Evolutionary conservation across 1,140 invertebrate species (phyloP).

Genomic region (Heterodera carotae): DNA sequence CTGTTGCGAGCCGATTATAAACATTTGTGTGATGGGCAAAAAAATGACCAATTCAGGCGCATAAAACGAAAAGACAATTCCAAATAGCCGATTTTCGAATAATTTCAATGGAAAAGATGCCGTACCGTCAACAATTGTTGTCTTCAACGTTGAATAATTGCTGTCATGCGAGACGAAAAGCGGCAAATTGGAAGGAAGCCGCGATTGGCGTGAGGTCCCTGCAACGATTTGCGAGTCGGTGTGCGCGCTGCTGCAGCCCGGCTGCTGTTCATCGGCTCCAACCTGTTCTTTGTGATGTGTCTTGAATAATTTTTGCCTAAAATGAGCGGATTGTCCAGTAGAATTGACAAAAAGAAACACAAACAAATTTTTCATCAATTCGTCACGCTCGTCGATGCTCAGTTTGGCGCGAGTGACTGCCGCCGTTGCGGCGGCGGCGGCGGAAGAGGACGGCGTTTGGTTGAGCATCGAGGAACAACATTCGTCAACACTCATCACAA

Average conservation of each 20-base stretch:
- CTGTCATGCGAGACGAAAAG: background rate
- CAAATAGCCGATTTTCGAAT: too few relatives aligned
- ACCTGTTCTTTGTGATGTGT: constrained; percentile 12
- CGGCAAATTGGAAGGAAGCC: background rate
- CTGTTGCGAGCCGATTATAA: too few relatives aligned
- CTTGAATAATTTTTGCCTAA: constrained; percentile 23
- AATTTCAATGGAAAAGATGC: background rate
- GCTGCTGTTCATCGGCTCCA: background rate
- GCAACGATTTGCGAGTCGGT: background rate
- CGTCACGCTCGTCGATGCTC: constrained; percentile 16
- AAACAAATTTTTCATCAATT: constrained; percentile 21
- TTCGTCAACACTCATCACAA: too few relatives aligned
- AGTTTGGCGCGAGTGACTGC: background rate
- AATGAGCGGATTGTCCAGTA: background rate
- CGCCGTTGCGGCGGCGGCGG: too few relatives aligned
- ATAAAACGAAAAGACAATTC: too few relatives aligned
- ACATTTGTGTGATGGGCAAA: too few relatives aligned
- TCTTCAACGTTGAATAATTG: constrained; percentile 16
- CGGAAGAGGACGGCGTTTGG: background rate
- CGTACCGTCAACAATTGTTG: constrained; percentile 18
- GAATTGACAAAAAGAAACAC: background rate
- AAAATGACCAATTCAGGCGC: too few relatives aligned
- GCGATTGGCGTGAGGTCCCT: background rate
- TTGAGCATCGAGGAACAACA: too few relatives aligned
- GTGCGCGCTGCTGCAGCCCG: background rate